Evolutionary conservation across 1,140 invertebrate genomes (phyloP), one percentile per base, ranked within the genome.

Genomic region (Samia ricini): DNA sequence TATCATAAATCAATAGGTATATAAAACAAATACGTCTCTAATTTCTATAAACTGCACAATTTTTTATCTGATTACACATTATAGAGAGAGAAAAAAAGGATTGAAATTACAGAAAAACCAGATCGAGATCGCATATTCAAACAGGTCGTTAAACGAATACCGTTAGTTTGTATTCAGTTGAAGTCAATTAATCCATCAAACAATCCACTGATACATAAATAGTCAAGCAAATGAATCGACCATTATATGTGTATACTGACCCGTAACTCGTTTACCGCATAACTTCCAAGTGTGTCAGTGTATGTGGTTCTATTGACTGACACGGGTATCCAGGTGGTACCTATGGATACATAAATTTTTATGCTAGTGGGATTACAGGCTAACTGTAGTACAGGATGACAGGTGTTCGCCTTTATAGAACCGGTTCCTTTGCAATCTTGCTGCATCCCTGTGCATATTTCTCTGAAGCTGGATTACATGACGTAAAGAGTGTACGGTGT

Each of bases 301-400:
- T 42, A 42, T 3, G n/a, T 12, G 8, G 33, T 15, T 1, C 3
- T 12, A 15, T 42, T 15, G 3, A 42, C 33, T 15, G 3, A 42
- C 33, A 42, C 4, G 15, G 4, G 3, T 55, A 54, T 33, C 71
- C 77, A 79, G 79, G 74, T 80, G 77, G 66, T 48, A 19, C 58
- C n/a, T n/a, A n/a, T n/a, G n/a, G n/a, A 23, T 62, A 56, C 26
- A 60, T 52, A 58, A 66, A 79, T 79, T 77, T 81, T 80, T 81
- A 81, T 83, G 81, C 81, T 81, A 81, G 77, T 81, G 73, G 81
- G 77, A 78, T 79, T 78, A 72, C 69, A 69, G 72, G 67, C 36
- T 80, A 81, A 79, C 79, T 71, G 77, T 76, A 72, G 50, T 66
- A 6, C 50, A 19, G 50, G 21, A 20, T 67, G 67, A 71, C 79